Evolutionary conservation across 2,888 invertebrate species (phyloP).

Genomic region (Euzophera pinguis): DNA sequence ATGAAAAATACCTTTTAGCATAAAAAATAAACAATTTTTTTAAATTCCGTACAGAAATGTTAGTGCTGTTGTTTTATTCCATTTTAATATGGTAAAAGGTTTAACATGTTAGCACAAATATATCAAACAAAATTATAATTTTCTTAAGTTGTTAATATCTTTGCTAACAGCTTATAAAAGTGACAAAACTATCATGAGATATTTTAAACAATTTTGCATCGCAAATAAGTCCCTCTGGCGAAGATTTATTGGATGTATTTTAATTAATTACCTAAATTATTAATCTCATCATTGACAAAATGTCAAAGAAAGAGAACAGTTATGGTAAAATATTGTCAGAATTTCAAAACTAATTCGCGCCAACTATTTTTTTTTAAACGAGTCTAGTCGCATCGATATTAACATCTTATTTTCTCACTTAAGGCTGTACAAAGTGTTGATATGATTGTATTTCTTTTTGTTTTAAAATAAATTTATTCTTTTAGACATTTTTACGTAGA

Average conservation of each 20-base stretch:
- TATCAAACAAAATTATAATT: slow-evolving; percentile 1
- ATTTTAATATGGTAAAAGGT: slow-evolving; percentile 5
- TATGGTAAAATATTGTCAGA: too few species aligned
- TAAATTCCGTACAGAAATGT: neutral
- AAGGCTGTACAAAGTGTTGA: slow-evolving; percentile 9
- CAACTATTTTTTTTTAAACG: neutral
- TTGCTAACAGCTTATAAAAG: neutral
- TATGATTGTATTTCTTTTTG: neutral
- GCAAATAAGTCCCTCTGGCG: too few species aligned
- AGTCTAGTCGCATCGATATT: neutral
- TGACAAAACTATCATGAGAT: too few species aligned
- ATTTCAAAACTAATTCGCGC: too few species aligned
- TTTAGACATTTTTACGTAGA: neutral
- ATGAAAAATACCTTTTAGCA: neutral
- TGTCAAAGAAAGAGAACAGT: too few species aligned
- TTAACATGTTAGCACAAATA: slow-evolving; percentile 4
- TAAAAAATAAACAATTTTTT: neutral
- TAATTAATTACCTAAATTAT: too few species aligned
- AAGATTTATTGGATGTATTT: too few species aligned
- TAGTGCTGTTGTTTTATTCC: neutral
- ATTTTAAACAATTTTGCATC: too few species aligned
- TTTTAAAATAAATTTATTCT: slow-evolving; percentile 10
- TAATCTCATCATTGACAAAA: too few species aligned
- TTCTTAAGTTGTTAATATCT: slow-evolving; percentile 1
- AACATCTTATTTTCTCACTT: neutral